A percentile compares a stretch with the other conserved stretches of the same genome.
Evolutionary conservation across 2,888 invertebrate species (phyloP).

Genomic region (Xestia sexstrigata): DNA sequence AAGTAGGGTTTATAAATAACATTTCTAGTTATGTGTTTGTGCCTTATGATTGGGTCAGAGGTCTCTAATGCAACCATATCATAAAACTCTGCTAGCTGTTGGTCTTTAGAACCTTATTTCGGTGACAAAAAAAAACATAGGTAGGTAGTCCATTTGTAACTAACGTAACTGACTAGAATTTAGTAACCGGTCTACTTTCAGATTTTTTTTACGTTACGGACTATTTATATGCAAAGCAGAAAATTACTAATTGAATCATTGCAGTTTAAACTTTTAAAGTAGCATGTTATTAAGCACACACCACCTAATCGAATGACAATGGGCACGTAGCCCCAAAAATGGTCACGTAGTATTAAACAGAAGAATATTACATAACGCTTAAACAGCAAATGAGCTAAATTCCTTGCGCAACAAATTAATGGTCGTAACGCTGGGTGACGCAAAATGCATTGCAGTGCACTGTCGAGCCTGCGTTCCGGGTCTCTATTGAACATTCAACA

Average conservation of each 20-base stretch:
- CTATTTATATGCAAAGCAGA: too few species aligned
- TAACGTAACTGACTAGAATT: too few species aligned
- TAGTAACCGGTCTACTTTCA: too few species aligned
- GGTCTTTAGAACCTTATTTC: too few species aligned
- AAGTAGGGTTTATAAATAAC: too few species aligned
- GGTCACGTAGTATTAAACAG: conserved; percentile 10
- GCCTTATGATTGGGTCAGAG: too few species aligned
- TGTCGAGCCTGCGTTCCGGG: conserved; percentile 36
- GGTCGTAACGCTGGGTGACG: conserved; percentile 54
- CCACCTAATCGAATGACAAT: background rate
- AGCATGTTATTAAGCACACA: background rate
- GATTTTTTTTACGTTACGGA: too few species aligned
- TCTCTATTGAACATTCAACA: conserved; percentile 23
- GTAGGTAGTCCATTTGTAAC: too few species aligned
- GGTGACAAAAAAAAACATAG: too few species aligned
- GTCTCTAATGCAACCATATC: too few species aligned
- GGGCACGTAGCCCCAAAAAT: conserved; percentile 20
- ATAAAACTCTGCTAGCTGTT: too few species aligned
- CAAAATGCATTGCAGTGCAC: conserved; percentile 56
- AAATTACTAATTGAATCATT: background rate
- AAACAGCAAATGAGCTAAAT: conserved; percentile 49
- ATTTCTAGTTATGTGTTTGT: too few species aligned
- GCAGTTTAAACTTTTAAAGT: background rate
- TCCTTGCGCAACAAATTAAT: conserved; percentile 51
- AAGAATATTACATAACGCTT: conserved; percentile 39